Conservation (phyloP, 1,140 invertebrate genomes). For the Lordiphosa collinella region DNA sequence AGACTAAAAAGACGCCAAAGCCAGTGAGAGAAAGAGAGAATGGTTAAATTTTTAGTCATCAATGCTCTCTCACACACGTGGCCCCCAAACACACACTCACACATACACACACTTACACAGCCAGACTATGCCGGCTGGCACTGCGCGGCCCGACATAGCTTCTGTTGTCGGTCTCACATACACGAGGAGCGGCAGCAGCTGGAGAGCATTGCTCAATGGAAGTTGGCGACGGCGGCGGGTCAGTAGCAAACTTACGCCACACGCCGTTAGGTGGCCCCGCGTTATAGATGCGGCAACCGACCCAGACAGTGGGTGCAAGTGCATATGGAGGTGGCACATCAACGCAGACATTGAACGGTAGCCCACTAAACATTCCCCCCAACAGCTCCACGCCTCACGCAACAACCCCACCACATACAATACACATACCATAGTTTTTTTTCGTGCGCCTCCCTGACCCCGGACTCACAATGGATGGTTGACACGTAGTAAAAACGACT, state of each 20-base stretch:
- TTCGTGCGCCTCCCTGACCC: too few relatives aligned
- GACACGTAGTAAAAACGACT: too few relatives aligned
- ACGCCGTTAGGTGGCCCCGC: conserved; percentile 68
- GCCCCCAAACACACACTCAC: too few relatives aligned
- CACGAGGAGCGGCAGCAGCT: conserved; percentile 29
- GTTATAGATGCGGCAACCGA: conserved; percentile 55
- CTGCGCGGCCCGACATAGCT: conserved; percentile 9
- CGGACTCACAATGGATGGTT: too few relatives aligned
- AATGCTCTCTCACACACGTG: too few relatives aligned
- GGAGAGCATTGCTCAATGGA: conserved; percentile 36
- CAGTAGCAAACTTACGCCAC: conserved; percentile 70
- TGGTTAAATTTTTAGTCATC: too few relatives aligned
- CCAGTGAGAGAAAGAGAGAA: too few relatives aligned
- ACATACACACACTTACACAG: too few relatives aligned
- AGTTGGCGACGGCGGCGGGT: conserved; percentile 44
- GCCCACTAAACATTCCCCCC: conserved; percentile 15
- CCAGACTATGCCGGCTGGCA: conserved; percentile 17
- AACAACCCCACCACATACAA: neutral
- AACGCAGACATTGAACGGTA: conserved; percentile 25
- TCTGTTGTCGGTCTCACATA: conserved; percentile 13
- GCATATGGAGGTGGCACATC: conserved; percentile 21
- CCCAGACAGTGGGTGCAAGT: conserved; percentile 37
- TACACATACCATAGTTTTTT: too few relatives aligned
- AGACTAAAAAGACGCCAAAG: too few relatives aligned
- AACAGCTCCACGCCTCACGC: conserved; percentile 4